These are phyloP conservation scores for Tetrao urogallus DNA, from an alignment of 2,113 vertebrate species.

Conservation along the genomic window DNA sequence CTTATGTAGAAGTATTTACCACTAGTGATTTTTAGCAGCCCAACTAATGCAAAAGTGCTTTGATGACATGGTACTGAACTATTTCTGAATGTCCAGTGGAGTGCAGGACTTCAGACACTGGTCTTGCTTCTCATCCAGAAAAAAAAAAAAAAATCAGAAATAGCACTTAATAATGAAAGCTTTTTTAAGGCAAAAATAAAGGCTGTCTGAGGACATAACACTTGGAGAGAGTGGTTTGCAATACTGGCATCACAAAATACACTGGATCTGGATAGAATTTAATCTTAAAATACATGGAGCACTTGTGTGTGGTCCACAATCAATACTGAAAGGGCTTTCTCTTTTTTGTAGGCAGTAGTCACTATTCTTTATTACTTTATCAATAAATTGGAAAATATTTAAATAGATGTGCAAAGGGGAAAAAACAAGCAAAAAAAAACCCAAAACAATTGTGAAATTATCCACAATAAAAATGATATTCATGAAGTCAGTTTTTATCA, in stretches of 20 bases:
- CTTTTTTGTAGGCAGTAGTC: background rate
- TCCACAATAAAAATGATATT: fast-evolving
- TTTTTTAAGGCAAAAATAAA: background rate
- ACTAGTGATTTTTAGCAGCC: background rate
- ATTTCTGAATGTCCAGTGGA: background rate
- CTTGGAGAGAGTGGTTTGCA: background rate
- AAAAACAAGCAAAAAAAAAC: background rate
- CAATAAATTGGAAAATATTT: background rate
- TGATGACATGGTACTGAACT: background rate
- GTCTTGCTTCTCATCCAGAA: background rate
- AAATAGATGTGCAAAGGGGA: background rate
- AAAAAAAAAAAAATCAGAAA: background rate
- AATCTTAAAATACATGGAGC: background rate
- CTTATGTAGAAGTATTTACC: background rate
- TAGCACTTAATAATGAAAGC: background rate
- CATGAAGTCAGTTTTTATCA: background rate
- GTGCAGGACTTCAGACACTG: background rate
- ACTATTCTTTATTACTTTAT: background rate
- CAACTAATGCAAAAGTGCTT: background rate
- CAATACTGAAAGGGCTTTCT: background rate
- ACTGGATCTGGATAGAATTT: background rate
- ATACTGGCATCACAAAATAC: background rate
- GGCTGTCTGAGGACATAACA: background rate
- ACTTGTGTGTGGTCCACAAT: background rate
- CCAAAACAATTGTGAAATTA: background rate